These are phyloP conservation scores for Acleris cristana DNA, from an alignment of 2,888 invertebrate genomes.

Conservation along the genomic window DNA sequence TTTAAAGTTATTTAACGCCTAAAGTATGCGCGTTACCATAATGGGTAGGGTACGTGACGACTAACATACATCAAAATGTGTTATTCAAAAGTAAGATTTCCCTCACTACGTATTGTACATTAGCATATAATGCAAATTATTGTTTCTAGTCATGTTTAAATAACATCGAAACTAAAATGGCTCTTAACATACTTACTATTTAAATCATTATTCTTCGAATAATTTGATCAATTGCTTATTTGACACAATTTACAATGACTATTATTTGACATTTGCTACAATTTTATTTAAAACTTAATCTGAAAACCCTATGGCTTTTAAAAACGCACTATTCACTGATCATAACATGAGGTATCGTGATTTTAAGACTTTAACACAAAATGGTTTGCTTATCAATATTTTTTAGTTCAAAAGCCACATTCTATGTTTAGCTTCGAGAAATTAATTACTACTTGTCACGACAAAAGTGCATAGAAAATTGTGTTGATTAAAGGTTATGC, in stretches of 20 bases:
- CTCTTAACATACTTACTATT: too few species aligned
- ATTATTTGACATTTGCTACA: too few species aligned
- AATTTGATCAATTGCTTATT: too few species aligned
- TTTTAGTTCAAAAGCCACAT: constrained; percentile 18
- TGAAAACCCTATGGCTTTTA: neutral
- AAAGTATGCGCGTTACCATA: constrained; percentile 3
- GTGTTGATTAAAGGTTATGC: neutral
- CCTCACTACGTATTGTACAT: constrained; percentile 6
- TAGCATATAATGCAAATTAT: neutral
- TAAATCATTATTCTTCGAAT: too few species aligned
- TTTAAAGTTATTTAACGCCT: constrained; percentile 38
- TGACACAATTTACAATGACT: too few species aligned
- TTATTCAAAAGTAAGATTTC: constrained; percentile 11
- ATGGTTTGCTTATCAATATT: constrained; percentile 27
- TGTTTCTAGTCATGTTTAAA: too few species aligned
- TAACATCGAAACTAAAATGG: too few species aligned
- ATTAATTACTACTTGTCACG: constrained; percentile 33
- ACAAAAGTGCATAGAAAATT: constrained; percentile 12
- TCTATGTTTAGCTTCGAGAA: constrained; percentile 19
- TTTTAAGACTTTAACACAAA: constrained; percentile 23
- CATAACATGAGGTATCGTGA: constrained; percentile 24
- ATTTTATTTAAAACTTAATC: too few species aligned
- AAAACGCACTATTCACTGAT: neutral
- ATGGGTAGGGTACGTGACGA: constrained; percentile 3
- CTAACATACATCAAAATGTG: too few species aligned